Conservation (phyloP, 2,797 vertebrate genomes). For the Lateolabrax maculatus region DNA sequence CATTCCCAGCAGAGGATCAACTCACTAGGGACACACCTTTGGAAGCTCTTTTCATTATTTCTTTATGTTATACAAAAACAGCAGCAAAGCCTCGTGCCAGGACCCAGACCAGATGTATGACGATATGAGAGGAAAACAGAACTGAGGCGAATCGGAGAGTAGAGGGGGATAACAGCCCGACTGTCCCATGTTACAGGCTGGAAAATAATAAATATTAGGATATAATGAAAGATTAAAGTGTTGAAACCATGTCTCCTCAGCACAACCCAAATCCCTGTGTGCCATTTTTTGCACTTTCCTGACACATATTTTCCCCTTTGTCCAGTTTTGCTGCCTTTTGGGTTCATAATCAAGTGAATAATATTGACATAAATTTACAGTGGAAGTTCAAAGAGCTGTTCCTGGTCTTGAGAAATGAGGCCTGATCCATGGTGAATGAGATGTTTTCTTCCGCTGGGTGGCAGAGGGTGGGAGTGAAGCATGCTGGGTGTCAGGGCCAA, state of each 20-base stretch:
- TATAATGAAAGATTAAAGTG: constrained; percentile 47
- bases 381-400: constrained; percentile 37
- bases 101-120: neutral
- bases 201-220: constrained; percentile 62
- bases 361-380: constrained; percentile 50
- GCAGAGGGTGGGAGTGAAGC: too few relatives aligned
- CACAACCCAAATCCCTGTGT: constrained; percentile 30
- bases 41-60: constrained; percentile 37
- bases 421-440: constrained; percentile 18
- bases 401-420: neutral
- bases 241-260: constrained; percentile 62
- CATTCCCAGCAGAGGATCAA: constrained; percentile 35
- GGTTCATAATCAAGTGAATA: constrained; percentile 29
- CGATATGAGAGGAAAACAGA: constrained; percentile 15
- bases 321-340: constrained; percentile 24
- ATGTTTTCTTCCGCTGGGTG: constrained; percentile 4
- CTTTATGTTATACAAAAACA: constrained; percentile 42
- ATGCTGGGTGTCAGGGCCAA: too few relatives aligned
- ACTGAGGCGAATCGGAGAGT: constrained; percentile 4
- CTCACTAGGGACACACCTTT: constrained; percentile 29
- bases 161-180: neutral
- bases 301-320: neutral
- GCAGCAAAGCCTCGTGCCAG: constrained; percentile 34
- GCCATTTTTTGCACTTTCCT: constrained; percentile 14
- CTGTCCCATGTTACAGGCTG: constrained; percentile 17